Conservation (phyloP, 2,113 vertebrate genomes). For the Passerina amoena region DNA sequence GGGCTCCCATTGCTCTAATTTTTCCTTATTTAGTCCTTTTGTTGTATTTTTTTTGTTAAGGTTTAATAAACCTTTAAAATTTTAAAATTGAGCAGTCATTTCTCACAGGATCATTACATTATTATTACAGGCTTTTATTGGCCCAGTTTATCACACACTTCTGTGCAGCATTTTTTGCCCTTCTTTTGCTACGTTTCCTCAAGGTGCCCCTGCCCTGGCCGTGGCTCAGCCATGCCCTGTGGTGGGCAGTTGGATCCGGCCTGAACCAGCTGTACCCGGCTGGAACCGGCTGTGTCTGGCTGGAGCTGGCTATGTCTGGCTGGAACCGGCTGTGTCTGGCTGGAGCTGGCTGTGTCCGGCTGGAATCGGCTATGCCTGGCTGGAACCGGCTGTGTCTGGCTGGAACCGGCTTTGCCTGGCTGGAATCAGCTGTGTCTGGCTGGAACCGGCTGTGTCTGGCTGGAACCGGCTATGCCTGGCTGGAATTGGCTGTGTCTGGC, state of each 20-base stretch:
- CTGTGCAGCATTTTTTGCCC: neutral
- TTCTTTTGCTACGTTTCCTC: accelerated
- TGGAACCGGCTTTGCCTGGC: too few relatives aligned
- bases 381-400: too few relatives aligned
- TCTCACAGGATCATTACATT: neutral
- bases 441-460: neutral
- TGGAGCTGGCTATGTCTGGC: accelerated
- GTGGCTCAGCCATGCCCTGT: accelerated
- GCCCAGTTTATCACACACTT: neutral
- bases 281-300: too few relatives aligned
- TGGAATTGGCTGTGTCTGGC: accelerated
- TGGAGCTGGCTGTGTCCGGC: accelerated
- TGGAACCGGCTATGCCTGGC: accelerated
- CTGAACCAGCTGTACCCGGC: accelerated
- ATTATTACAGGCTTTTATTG: neutral
- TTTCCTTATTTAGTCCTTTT: neutral
- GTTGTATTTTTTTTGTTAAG: neutral
- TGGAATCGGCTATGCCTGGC: too few relatives aligned
- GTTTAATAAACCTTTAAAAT: neutral
- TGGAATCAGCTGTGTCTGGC: accelerated
- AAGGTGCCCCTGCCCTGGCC: accelerated
- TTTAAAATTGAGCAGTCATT: neutral
- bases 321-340: accelerated
- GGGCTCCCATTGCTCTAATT: neutral
- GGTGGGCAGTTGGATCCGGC: accelerated